Conservation (phyloP, 2,113 vertebrate genomes). For the Marcusenius ussheri region DNA sequence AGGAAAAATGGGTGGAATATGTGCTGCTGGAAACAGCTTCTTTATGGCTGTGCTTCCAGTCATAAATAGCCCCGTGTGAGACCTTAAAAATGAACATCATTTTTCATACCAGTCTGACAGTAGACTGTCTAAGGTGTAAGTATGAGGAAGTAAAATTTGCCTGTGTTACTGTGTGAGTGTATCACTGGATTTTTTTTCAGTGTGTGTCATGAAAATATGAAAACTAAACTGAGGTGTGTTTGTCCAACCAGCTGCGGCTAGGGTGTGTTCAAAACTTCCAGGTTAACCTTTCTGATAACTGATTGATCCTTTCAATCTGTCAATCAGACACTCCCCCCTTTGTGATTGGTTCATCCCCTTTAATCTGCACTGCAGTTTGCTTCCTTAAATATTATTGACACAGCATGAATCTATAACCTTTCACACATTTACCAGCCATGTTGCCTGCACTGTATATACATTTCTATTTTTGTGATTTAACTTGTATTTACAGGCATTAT, state of each 20-base stretch:
- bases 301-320: neutral
- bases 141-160: neutral
- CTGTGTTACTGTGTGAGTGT: constrained; percentile 1
- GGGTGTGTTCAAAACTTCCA: neutral
- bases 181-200: neutral
- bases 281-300: neutral
- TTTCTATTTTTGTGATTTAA: neutral
- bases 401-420: neutral
- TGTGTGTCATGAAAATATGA: neutral
- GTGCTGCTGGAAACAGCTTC: neutral
- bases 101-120: neutral
- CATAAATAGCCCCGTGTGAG: neutral
- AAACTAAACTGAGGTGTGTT: neutral
- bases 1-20: neutral
- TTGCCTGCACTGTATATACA: neutral
- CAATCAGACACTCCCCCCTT: neutral
- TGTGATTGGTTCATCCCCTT: neutral
- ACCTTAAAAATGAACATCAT: neutral
- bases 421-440: neutral
- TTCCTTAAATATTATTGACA: neutral
- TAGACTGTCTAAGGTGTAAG: constrained; percentile 16
- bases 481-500: neutral
- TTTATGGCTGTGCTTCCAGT: neutral
- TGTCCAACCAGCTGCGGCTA: neutral
- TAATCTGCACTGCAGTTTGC: neutral